Conservation (phyloP, 2,797 vertebrate species). For the Labeo calbasu region DNA sequence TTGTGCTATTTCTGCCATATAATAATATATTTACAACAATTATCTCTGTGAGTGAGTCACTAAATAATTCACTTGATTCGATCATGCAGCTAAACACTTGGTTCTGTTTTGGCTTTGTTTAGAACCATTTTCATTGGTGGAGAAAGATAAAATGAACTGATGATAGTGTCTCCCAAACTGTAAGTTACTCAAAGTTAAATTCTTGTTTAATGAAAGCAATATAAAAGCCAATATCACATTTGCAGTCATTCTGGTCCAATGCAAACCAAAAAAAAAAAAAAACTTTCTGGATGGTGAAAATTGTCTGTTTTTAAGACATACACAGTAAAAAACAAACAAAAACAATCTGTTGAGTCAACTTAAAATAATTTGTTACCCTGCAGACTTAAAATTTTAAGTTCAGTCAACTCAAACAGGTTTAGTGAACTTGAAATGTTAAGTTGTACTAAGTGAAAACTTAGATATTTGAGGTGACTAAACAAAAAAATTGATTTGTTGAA, state of each 20-base stretch:
- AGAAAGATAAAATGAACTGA: neutral
- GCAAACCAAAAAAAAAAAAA: neutral
- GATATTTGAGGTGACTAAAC: too few species aligned
- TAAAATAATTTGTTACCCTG: too few species aligned
- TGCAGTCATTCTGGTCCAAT: neutral
- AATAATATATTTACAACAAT: neutral
- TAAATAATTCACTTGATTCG: neutral
- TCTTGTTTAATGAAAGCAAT: neutral
- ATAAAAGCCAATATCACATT: neutral
- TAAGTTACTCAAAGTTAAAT: neutral
- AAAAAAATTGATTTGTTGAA: too few species aligned
- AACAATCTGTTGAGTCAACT: too few species aligned
- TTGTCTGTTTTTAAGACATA: too few species aligned
- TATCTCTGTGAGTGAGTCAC: neutral
- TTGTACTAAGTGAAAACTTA: too few species aligned
- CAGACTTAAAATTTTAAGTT: too few species aligned
- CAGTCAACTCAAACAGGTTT: too few species aligned
- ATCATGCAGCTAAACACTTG: neutral
- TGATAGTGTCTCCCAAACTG: neutral
- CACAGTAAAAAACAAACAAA: too few species aligned
- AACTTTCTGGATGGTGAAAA: too few species aligned
- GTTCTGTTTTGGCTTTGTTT: neutral
- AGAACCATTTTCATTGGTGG: neutral
- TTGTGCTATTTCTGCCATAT: neutral
- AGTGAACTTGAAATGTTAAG: too few species aligned